A percentile compares a stretch with the other conserved stretches of the same genome.
Evolutionary conservation across 2,888 invertebrate genomes (phyloP).

Genomic region (Malthinus flaveolus): DNA sequence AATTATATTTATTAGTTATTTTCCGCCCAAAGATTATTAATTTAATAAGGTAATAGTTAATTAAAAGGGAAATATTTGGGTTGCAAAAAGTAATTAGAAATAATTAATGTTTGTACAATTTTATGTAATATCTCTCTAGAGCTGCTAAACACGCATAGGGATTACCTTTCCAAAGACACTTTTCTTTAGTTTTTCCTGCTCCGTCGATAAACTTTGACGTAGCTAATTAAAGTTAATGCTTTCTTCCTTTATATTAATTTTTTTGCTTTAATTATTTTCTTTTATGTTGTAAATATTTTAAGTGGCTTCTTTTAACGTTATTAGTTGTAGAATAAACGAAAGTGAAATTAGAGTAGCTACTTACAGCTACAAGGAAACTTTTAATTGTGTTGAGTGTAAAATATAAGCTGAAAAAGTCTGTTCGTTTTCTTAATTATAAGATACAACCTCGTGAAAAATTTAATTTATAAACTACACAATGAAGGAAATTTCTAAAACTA

Average conservation of each 20-base stretch:
- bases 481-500: too few relatives aligned
- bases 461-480: too few relatives aligned
- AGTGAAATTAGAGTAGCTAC: neutral
- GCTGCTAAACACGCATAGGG: slow-evolving; percentile 16
- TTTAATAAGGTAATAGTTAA: neutral
- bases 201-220: neutral
- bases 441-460: too few relatives aligned
- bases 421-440: too few relatives aligned
- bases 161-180: slow-evolving; percentile 8
- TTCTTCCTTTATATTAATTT: neutral
- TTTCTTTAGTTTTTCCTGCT: slow-evolving; percentile 2
- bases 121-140: slow-evolving; percentile 10
- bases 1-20: too few relatives aligned
- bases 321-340: too few relatives aligned
- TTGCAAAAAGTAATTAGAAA: slow-evolving; percentile 2
- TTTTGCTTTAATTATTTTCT: neutral
- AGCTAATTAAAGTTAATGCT: neutral
- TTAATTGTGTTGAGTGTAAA: too few relatives aligned
- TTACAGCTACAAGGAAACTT: neutral
- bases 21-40: too few relatives aligned
- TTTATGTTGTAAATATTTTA: neutral
- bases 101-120: slow-evolving; percentile 6
- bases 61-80: slow-evolving; percentile 1
- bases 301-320: neutral
- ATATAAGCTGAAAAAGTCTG: too few relatives aligned